Base-by-base conservation (phyloP, 2,797 vertebrate genomes). In the Stomatorhinus walkeri region DNA sequence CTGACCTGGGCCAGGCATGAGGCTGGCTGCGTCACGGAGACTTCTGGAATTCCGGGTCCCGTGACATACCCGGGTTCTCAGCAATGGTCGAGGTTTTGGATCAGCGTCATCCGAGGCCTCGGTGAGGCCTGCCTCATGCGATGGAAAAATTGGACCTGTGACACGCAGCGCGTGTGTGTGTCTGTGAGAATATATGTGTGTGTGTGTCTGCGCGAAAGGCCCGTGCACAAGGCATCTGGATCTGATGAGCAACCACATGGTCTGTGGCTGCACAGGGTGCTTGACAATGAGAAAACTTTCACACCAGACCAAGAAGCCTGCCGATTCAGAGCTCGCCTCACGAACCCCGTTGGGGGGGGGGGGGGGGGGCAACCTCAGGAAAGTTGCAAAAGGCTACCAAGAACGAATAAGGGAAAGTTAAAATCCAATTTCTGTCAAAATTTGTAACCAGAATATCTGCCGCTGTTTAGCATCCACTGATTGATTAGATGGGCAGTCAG, bases 181-280 rank as follows among this genome's bases (percentile, higher is more conserved):
- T 86, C 86, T 76, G 91, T 90, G 88, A 89, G 83, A 61, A 52
- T 87, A 68, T 89, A 36, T 91, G 90, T 79, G 64, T 92, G 91
- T 90, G 56, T 64, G 91, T 49, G 56, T 90, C 89, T 87, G 52
- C 43, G 56, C 14, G 59, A 22, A 40, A 22, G 40, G 32, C 88
- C 90, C 90, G 90, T 85, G 87, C 81, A 59, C 46, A 14, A 91
- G 87, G 83, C 95, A 95, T 95, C 94, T 95, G 95, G 94, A 92
- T 92, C 79, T 92, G 93, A 95, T 95, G 93, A 94, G 90, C 84
- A 28, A 91, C 90, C 87, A 92, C 91, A 87, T 91, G 89, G 90
- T 91, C 91, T 91, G 91, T 88, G 88, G 91, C 61, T 24, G 90
- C 68, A 90, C 90, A 87, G 88, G 51, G 85, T 46, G 40, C 88